Conservation (phyloP, 2,797 vertebrate species). For the Darevskia nairensis region DNA sequence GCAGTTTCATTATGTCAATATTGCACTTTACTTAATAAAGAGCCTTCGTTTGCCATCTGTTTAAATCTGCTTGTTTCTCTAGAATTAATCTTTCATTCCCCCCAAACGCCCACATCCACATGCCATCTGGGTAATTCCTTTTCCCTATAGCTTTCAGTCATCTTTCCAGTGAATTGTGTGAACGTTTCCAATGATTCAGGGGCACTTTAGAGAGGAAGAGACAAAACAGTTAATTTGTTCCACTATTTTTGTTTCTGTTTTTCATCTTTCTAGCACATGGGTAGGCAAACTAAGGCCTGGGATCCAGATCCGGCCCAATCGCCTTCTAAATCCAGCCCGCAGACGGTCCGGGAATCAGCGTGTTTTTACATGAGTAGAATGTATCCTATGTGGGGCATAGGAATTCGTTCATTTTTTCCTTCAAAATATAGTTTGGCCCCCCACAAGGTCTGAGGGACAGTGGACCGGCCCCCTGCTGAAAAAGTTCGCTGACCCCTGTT, state of each 20-base stretch:
- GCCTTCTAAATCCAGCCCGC: no score
- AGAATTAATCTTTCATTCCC: slow-evolving; percentile 61
- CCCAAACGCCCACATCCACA: slow-evolving; percentile 64
- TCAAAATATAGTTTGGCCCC: no score
- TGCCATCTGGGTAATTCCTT: slow-evolving; percentile 69
- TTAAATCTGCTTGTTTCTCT: slow-evolving; percentile 65
- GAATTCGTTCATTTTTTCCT: no score
- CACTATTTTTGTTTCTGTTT: background rate
- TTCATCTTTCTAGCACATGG: background rate
- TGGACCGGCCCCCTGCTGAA: no score
- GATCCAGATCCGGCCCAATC: no score
- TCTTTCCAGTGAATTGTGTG: slow-evolving; percentile 1
- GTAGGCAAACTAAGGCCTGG: no score
- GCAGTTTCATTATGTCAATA: slow-evolving; percentile 67
- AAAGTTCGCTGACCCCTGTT: no score
- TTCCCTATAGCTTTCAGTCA: background rate
- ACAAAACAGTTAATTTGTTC: background rate
- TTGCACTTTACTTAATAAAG: slow-evolving; percentile 68
- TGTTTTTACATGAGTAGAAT: no score
- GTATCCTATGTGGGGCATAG: no score
- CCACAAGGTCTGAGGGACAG: no score
- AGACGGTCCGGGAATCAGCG: no score
- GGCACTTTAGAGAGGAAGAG: background rate
- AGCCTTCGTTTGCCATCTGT: slow-evolving; percentile 68
- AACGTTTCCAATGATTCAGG: background rate